Evolutionary conservation across 2,888 invertebrate species (phyloP).

Genomic region (Drosophila demipolita): DNA sequence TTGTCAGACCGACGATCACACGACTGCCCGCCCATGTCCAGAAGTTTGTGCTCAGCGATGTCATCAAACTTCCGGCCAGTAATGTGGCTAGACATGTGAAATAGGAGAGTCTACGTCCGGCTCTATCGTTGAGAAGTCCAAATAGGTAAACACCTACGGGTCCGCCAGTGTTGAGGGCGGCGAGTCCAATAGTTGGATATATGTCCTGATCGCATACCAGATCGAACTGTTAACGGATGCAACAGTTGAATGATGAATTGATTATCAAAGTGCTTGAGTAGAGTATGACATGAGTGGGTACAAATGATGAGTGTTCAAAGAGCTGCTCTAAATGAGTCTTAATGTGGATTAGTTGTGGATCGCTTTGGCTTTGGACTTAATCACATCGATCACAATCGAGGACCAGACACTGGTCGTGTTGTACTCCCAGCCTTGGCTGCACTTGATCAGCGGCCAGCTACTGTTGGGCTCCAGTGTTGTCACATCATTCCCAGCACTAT

Average conservation of each 20-base stretch:
- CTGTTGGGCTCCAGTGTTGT: conserved; percentile 85
- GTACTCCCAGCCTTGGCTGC: conserved; percentile 92
- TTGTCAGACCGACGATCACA: conserved; percentile 94
- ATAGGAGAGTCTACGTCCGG: conserved; percentile 93
- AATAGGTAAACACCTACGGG: conserved; percentile 96
- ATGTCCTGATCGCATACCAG: conserved; percentile 94
- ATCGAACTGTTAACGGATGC: conserved; percentile 87
- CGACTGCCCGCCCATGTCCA: conserved; percentile 94
- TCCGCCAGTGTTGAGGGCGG: conserved; percentile 94
- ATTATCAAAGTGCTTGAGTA: neutral
- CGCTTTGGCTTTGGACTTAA: conserved; percentile 13
- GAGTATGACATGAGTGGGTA: conserved; percentile 24
- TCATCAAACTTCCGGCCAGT: conserved; percentile 91
- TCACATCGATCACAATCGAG: conserved; percentile 93
- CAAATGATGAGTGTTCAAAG: conserved; percentile 45
- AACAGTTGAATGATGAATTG: conserved; percentile 1
- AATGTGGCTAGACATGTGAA: conserved; percentile 94
- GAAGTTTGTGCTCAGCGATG: conserved; percentile 91
- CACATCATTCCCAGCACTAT: conserved; percentile 53
- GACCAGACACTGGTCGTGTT: conserved; percentile 89
- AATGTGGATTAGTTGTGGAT: conserved; percentile 11
- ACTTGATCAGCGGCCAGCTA: conserved; percentile 89
- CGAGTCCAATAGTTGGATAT: conserved; percentile 94
- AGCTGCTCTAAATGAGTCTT: conserved; percentile 52
- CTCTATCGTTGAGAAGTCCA: conserved; percentile 94